Base-by-base conservation (phyloP, 2,888 invertebrate genomes). In the Pachymerium ferrugineum region DNA sequence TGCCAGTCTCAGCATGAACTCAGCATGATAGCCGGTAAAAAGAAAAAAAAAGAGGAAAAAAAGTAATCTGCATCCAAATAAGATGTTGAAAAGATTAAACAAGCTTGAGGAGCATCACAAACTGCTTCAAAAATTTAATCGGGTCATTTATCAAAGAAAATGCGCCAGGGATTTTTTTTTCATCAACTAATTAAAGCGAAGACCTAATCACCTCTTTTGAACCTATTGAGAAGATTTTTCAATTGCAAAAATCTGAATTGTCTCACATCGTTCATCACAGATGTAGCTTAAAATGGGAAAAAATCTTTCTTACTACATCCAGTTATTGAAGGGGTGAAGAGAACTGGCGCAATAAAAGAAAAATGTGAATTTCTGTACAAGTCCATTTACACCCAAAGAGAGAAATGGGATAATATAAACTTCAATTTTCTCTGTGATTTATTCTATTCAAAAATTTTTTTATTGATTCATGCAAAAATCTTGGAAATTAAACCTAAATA, bases 141-240 rank as follows among this genome's bases (percentile, higher is more conserved):
- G 47, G 22, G n/a, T 42, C 1, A 54, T 54, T 54, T 22, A 54
- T 54, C 47, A 42, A n/a, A 54, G 47, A 16, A 10, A n/a, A 54
- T 54, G 19, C 47, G 47, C 47, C 3, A 16, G 19, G 47, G 4
- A 6, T 47, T 19, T n/a, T 1, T 6, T 1, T 1, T 47, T 47
- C 47, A n/a, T n/a, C 47, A 3, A 47, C n/a, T 54, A 22, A 54
- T 54, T 54, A 54, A n/a, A 54, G 47, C 22, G 22, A 38, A 54
- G 47, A 54, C 47, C 47, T 54, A 54, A 54, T 54, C 47, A 54
- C 47, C 47, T 54, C 47, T 19, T 54, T 54, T 54, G 47, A 54
- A 54, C 22, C 16, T 10, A 54, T 54, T 5, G 19, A n/a, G 22
- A 54, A 54, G 3, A 54, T 54, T 54, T 8, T n/a, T 54, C 47